A percentile compares a stretch with the other conserved stretches of the same genome.
These are phyloP conservation scores for Biston betularia DNA, from an alignment of 2,888 invertebrate genomes.

Conservation along the genomic window DNA sequence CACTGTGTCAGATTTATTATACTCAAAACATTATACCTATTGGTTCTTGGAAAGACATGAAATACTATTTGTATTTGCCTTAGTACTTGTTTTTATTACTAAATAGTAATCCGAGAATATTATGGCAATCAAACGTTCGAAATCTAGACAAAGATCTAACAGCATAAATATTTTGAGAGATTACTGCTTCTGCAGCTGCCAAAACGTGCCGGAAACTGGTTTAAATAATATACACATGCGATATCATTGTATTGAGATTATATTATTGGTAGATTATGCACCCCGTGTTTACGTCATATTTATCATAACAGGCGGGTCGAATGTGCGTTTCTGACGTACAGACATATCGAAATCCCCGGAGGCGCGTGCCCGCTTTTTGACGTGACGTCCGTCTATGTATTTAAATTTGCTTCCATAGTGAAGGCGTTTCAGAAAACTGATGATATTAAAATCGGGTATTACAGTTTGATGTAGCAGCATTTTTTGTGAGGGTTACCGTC, in stretches of 20 bases:
- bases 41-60: too few species aligned
- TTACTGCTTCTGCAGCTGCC: conserved; percentile 67
- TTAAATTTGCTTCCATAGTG: too few species aligned
- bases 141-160: conserved; percentile 5
- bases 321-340: conserved; percentile 32
- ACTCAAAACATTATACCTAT: too few species aligned
- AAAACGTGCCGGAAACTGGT: conserved; percentile 75
- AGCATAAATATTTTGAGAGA: conserved; percentile 67
- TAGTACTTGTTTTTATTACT: too few species aligned
- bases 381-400: neutral
- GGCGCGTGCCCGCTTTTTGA: conserved; percentile 1
- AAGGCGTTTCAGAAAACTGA: too few species aligned
- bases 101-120: too few species aligned
- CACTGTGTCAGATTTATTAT: too few species aligned
- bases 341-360: neutral
- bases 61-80: too few species aligned
- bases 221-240: conserved; percentile 59
- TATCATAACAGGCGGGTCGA: conserved; percentile 43
- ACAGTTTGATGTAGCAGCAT: too few species aligned
- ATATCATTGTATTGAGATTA: conserved; percentile 40
- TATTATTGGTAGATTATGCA: conserved; percentile 59
- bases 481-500: too few species aligned
- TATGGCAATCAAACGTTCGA: neutral
- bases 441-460: too few species aligned
- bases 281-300: conserved; percentile 50